Conservation (phyloP, 2,888 invertebrate species). For the Azorinus chamasolen region DNA sequence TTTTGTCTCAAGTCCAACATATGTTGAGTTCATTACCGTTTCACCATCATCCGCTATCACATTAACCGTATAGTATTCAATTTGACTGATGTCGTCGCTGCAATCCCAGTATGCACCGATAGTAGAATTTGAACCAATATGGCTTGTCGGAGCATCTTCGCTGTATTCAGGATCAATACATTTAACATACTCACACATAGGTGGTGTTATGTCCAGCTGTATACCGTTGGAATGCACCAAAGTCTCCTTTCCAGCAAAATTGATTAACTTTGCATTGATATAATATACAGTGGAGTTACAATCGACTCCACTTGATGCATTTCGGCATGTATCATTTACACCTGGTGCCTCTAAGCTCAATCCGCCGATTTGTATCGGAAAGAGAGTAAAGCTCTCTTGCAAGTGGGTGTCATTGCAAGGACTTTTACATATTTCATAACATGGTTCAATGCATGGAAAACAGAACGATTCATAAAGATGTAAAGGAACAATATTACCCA, state of each 20-base stretch:
- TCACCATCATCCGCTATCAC: slow-evolving; percentile 43
- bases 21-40: slow-evolving; percentile 41
- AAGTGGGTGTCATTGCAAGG: slow-evolving; percentile 37
- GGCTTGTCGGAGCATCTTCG: slow-evolving; percentile 63
- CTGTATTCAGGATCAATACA: slow-evolving; percentile 71
- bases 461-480: slow-evolving; percentile 53
- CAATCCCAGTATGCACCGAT: slow-evolving; percentile 72
- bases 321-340: slow-evolving; percentile 18
- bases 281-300: slow-evolving; percentile 65
- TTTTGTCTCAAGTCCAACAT: slow-evolving; percentile 46
- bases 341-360: slow-evolving; percentile 18
- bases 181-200: slow-evolving; percentile 61
- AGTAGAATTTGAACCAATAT: slow-evolving; percentile 67
- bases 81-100: slow-evolving; percentile 66
- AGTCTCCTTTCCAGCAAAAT: slow-evolving; percentile 67
- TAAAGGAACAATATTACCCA: slow-evolving; percentile 56
- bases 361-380: slow-evolving; percentile 22
- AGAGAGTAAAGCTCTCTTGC: slow-evolving; percentile 44
- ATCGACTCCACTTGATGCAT: slow-evolving; percentile 17
- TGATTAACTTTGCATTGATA: slow-evolving; percentile 63
- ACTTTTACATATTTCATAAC: slow-evolving; percentile 52
- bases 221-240: slow-evolving; percentile 64
- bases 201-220: slow-evolving; percentile 70
- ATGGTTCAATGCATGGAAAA: slow-evolving; percentile 53
- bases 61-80: slow-evolving; percentile 50